Evolutionary conservation across 2,113 vertebrate species (phyloP).

Genomic region (Istiophorus platypterus): DNA sequence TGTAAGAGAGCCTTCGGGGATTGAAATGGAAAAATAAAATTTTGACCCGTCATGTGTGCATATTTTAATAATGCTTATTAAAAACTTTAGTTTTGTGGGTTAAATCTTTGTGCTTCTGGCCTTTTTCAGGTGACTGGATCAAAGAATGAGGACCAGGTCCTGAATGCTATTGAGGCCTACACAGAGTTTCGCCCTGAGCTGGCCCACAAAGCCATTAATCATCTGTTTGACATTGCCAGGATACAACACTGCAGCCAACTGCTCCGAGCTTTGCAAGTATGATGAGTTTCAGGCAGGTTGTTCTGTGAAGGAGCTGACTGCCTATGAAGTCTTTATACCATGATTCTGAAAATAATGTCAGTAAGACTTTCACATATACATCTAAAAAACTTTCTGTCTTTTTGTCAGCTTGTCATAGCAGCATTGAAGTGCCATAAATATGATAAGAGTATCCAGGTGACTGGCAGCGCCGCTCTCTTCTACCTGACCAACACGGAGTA

Average conservation of each 20-base stretch:
- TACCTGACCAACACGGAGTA: constrained; percentile 98
- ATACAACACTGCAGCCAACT: constrained; percentile 96
- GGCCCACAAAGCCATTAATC: constrained; percentile 95
- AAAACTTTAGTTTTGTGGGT: no score
- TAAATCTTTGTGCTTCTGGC: not conserved
- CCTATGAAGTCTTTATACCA: not conserved
- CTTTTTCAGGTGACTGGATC: constrained; percentile 92
- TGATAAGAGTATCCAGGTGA: constrained; percentile 98
- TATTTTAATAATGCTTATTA: no score
- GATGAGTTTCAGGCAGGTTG: not conserved
- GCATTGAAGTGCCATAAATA: constrained; percentile 97
- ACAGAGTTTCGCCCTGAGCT: constrained; percentile 95
- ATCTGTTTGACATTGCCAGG: constrained; percentile 96
- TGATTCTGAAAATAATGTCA: not conserved
- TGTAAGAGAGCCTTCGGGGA: no score
- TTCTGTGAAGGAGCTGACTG: not conserved
- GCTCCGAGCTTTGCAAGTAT: constrained; percentile 93
- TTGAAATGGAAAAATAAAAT: no score
- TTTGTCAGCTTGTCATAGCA: constrained; percentile 91
- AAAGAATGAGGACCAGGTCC: constrained; percentile 96
- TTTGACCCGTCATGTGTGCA: no score
- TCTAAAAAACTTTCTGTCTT: not conserved
- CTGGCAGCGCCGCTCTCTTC: constrained; percentile 94
- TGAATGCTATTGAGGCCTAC: constrained; percentile 96
- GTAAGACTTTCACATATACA: not conserved